Evolutionary conservation across 1,140 invertebrate species (phyloP).

Genomic region (Holcopasites calliopsidis): DNA sequence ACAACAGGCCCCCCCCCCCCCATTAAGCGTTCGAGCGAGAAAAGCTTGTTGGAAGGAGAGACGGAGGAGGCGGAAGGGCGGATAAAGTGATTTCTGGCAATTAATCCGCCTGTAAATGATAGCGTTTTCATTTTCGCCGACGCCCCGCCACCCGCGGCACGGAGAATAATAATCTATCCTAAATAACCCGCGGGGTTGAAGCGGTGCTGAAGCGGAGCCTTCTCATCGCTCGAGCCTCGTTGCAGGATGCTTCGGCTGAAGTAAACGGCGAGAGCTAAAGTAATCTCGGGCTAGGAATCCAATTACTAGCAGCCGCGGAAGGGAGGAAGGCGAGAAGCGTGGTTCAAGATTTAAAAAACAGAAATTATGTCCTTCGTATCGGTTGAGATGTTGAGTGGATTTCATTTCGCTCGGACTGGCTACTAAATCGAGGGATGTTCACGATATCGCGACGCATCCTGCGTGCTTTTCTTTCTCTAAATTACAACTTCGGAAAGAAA

Average conservation of each 20-base stretch:
- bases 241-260: conserved; percentile 44
- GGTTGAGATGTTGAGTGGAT: too few relatives aligned
- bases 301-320: conserved; percentile 64
- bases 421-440: too few relatives aligned
- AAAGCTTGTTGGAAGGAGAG: neutral
- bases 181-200: conserved; percentile 73
- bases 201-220: conserved; percentile 41
- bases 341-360: conserved; percentile 73
- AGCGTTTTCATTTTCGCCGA: conserved; percentile 78
- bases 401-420: too few relatives aligned
- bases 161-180: conserved; percentile 77
- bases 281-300: conserved; percentile 73
- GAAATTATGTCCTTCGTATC: conserved; percentile 68
- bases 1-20: conserved; percentile 29
- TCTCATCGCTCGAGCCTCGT: conserved; percentile 59
- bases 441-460: neutral
- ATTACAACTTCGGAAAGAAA: neutral
- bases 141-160: conserved; percentile 53
- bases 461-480: too few relatives aligned
- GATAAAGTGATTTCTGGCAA: conserved; percentile 66
- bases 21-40: conserved; percentile 8
- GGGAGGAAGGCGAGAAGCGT: conserved; percentile 56
- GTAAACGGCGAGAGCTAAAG: conserved; percentile 67
- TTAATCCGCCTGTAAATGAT: conserved; percentile 73
- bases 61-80: neutral